Base-by-base conservation (phyloP, 2,888 invertebrate genomes). In the Agonopterix arenella region DNA sequence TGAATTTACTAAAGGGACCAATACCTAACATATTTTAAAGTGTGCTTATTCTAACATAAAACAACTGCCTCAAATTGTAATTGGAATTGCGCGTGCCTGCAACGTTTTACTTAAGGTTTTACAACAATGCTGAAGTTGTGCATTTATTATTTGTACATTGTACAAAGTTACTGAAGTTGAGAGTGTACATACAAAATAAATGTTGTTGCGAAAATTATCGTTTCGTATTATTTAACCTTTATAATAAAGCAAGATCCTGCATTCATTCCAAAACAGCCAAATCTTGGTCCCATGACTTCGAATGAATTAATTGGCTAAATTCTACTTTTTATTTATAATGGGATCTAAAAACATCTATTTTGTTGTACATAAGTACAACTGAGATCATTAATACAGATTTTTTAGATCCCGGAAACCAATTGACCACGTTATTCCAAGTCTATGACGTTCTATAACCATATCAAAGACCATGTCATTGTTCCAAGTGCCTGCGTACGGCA, bases 81-180 rank as follows among this genome's bases (percentile, higher is more conserved):
- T 52, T 52, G 42, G 41, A 57, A 28, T 41, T 51, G 61, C 62
- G 73, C 73, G 76, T 77, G 78, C 71, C 75, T 79, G 74, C 67
- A 70, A 71, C n/a, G 60, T 71, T 64, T 69, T 69, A 59, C 61
- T 64, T 59, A 68, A 62, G 67, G 73, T 73, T 81, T 83, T 86
- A 79, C 83, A 81, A 79, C 83, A 81, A 85, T 86, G 86, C 86
- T 86, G 86, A 85, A 83, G 84, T 88, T 88, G 88, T 89, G 89
- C 89, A 88, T 89, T 88, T 89, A 88, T 81, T 84, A 83, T 84
- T 85, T 84, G 85, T 85, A 85, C 84, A 81, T 76, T 83, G 79
- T 83, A 80, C 83, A 83, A 83, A 76, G 67, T 71, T 76, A 70
- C 68, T 63, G 68, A 80, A 75, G 76, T 73, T 77, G 75, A 71